phyloP scores from a whole-genome alignment of 1,140 invertebrate species.

The Paralvinella palmiformis region DNA sequence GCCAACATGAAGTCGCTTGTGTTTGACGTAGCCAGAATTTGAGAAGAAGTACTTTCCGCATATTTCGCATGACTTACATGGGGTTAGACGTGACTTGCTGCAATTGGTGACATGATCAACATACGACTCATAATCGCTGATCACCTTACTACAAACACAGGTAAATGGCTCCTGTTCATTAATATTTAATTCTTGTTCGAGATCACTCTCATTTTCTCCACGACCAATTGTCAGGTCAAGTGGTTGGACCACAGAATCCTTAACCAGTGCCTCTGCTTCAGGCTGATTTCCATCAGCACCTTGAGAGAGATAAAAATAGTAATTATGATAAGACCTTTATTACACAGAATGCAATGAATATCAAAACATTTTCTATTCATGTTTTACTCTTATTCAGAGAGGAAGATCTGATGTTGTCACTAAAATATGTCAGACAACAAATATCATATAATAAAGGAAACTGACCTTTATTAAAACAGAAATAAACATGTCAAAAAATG shows the following conservation, averaged over 20 bases:
- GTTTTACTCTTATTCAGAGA: neutral
- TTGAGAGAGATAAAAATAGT: neutral
- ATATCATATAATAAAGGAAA: too few species aligned
- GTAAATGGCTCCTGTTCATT: neutral
- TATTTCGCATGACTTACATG: constrained; percentile 18
- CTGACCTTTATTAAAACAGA: too few species aligned
- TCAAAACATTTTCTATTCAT: neutral
- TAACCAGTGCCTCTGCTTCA: neutral
- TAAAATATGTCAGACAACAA: neutral
- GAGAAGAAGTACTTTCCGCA: constrained; percentile 21
- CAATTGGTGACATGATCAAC: constrained; percentile 7
- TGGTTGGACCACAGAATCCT: neutral
- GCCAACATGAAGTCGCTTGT: constrained; percentile 19
- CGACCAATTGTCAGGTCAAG: constrained; percentile 11
- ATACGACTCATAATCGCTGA: constrained; percentile 14
- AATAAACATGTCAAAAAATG: too few species aligned
- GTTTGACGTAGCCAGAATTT: constrained; percentile 18
- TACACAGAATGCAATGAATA: neutral
- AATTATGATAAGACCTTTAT: neutral
- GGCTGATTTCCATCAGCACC: neutral
- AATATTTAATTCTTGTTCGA: neutral
- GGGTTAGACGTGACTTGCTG: constrained; percentile 12
- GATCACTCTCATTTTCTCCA: neutral
- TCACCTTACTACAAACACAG: constrained; percentile 1
- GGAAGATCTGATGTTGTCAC: neutral